Evolutionary conservation across 2,797 vertebrate genomes (phyloP), one percentile per base, ranked within the genome.

Genomic region (Rhyacichthys aspro): DNA sequence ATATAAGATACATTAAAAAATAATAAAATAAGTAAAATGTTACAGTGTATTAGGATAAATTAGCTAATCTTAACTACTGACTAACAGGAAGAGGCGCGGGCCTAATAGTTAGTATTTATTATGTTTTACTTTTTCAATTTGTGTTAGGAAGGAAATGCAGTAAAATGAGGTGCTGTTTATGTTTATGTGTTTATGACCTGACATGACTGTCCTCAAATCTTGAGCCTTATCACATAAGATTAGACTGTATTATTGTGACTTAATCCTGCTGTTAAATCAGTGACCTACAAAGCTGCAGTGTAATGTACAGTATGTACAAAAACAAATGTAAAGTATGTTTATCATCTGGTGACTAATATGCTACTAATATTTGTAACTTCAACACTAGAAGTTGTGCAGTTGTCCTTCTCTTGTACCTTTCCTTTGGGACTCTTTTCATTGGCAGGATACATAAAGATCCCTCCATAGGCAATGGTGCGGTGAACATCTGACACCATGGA

Each of bases 401-500:
- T 34, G 55, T 9, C 8, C 33, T 61, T 11, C 5, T 1, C 0
- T 9, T 0, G 79, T 91, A 97, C 96, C 95, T 98, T 98, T 90
- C 97, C 97, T 73, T 98, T 96, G 5, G 97, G 97, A 70, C 91
- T 98, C 86, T 98, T 99, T 90, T 97, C 93, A 59, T 97, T 99
- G 70, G 96, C 97, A 8, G 97, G 97, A 78, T 99, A 98, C 93
- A 98, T 83, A 91, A 99, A 99, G 85, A 99, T 98, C 11, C 97
- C 96, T 50, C 97, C 97, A 16, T 98, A 98, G 59, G 95, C 92
- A 58, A 99, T 76, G 15, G 97, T 99, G 17, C 96, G 95, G 70
- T 99, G 97, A 66, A 98, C 74, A 16, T 98, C 97, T 16, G 97
- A 96, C 16, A 98, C 97, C 97, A 98, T 98, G 5, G 97, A 99